Conservation (phyloP, 2,888 invertebrate species). For the Holacanthella duospinosa region DNA sequence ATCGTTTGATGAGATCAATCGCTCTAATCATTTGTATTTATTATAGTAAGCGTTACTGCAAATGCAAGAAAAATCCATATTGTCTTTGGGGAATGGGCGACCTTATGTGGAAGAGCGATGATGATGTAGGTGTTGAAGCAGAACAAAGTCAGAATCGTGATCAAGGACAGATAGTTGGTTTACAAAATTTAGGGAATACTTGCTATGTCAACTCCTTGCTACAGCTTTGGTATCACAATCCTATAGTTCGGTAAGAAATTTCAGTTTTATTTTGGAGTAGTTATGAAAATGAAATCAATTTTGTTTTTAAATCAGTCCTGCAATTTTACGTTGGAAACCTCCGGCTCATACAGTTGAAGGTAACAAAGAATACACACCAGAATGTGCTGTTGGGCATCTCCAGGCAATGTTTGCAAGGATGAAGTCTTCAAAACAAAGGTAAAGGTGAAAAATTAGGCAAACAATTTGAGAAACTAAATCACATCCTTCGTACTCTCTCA, state of each 20-base stretch:
- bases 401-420: slow-evolving; percentile 53
- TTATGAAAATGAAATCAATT: no score
- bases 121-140: slow-evolving; percentile 37
- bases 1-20: background rate
- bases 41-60: slow-evolving; percentile 44
- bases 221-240: slow-evolving; percentile 55
- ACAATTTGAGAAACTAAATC: background rate
- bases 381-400: slow-evolving; percentile 48
- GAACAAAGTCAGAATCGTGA: slow-evolving; percentile 42
- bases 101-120: slow-evolving; percentile 47
- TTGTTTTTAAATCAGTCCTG: slow-evolving; percentile 38
- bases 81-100: slow-evolving; percentile 52
- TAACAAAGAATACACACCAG: slow-evolving; percentile 40
- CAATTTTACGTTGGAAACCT: slow-evolving; percentile 50
- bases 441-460: background rate
- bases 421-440: slow-evolving; percentile 47
- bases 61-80: slow-evolving; percentile 51
- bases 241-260: slow-evolving; percentile 44
- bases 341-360: slow-evolving; percentile 26
- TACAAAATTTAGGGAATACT: slow-evolving; percentile 55
- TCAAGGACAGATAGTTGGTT: slow-evolving; percentile 48
- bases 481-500: slow-evolving; percentile 10
- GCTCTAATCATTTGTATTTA: background rate
- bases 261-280: no score
- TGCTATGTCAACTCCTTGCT: slow-evolving; percentile 56